phyloP scores from a whole-genome alignment of 2,113 vertebrate species.

The Ovis canadensis region DNA sequence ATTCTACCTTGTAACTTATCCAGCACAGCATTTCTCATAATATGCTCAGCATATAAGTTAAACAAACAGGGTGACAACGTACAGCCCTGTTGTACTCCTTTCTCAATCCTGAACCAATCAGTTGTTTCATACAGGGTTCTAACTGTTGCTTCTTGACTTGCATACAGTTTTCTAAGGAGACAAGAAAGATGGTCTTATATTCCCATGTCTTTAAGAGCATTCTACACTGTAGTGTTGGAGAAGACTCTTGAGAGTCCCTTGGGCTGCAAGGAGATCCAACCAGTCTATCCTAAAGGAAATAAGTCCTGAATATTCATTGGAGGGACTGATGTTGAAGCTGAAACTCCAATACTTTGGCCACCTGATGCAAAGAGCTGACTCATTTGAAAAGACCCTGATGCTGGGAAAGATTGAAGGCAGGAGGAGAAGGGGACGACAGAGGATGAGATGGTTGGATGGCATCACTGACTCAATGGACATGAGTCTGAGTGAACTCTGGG shows the following conservation, averaged over 20 bases:
- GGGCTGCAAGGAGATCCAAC: not conserved
- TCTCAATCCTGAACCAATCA: not conserved
- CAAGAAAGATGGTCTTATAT: not conserved
- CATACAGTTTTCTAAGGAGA: not conserved
- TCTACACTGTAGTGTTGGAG: not conserved
- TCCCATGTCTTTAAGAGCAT: not conserved
- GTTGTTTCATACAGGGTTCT: not conserved
- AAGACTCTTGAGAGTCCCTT: not conserved
- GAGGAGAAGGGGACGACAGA: not conserved
- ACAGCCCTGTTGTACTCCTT: not conserved
- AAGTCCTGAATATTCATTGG: not conserved
- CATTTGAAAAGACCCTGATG: not conserved
- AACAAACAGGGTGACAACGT: not conserved
- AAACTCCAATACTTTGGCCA: not conserved
- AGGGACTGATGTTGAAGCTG: not conserved
- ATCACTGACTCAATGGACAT: not conserved
- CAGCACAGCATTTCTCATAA: not conserved
- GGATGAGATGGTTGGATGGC: not conserved
- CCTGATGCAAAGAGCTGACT: not conserved
- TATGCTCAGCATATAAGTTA: not conserved
- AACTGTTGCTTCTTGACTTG: not conserved
- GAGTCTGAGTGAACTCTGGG: not conserved
- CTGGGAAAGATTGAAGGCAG: not conserved
- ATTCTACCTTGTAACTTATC: not conserved
- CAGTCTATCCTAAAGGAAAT: not conserved